These are phyloP conservation scores for Excalfactoria chinensis DNA, from an alignment of 2,113 vertebrate species.

Conservation along the genomic window DNA sequence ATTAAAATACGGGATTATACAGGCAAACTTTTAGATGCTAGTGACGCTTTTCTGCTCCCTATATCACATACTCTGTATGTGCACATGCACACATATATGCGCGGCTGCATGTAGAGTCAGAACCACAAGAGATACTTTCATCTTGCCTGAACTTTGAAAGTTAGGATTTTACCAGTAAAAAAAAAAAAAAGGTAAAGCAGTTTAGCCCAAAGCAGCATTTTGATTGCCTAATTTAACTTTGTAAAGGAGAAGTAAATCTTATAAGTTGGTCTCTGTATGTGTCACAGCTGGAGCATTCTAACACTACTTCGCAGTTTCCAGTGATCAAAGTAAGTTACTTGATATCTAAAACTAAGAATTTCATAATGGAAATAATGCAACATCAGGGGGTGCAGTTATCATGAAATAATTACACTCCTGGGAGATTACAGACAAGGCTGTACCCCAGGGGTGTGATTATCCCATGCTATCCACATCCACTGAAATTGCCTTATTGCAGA, in stretches of 20 bases:
- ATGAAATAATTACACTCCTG: slow-evolving; percentile 87
- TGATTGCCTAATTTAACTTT: slow-evolving; percentile 85
- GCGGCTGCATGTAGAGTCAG: background rate
- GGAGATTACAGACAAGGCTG: slow-evolving; percentile 84
- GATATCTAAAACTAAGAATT: slow-evolving; percentile 83
- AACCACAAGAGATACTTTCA: slow-evolving; percentile 17
- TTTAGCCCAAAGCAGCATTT: slow-evolving; percentile 80
- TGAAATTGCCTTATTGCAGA: slow-evolving; percentile 86
- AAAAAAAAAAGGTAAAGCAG: slow-evolving; percentile 75
- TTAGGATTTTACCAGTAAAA: slow-evolving; percentile 72
- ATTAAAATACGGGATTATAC: background rate
- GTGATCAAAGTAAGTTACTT: slow-evolving; percentile 85
- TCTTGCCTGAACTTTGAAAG: slow-evolving; percentile 61
- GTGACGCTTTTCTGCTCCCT: background rate
- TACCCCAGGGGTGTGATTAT: slow-evolving; percentile 86
- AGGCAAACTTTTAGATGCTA: background rate
- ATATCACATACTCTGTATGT: background rate
- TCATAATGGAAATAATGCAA: slow-evolving; percentile 85
- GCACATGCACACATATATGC: background rate
- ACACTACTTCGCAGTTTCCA: slow-evolving; percentile 77
- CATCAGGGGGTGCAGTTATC: slow-evolving; percentile 80
- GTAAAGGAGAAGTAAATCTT: slow-evolving; percentile 81
- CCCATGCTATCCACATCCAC: slow-evolving; percentile 84
- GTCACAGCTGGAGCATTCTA: slow-evolving; percentile 83
- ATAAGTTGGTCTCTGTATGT: slow-evolving; percentile 79